Evolutionary conservation across 1,140 invertebrate species (phyloP), one percentile per base, ranked within the genome.

Genomic region (Drosophila aff.): DNA sequence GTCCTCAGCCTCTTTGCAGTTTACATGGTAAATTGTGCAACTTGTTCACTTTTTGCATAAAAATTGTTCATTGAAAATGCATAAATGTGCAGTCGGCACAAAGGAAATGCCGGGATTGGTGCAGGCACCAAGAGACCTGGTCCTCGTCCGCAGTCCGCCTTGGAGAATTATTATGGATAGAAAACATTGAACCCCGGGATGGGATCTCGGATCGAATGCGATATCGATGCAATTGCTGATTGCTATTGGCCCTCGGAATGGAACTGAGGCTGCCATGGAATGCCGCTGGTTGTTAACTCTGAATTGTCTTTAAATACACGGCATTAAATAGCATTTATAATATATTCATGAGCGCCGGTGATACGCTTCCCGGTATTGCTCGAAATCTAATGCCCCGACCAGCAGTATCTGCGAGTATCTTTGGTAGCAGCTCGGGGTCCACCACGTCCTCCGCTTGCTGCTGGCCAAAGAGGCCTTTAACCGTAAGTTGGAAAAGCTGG

Each of bases 1-100:
- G 26, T 46, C 53, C 61, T 73, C 64, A 62, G 67, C 53, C 15
- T 40, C 66, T 68, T 77, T 68, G 67, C 71, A 82, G 71, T 87
- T 87, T 80, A 87, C 80, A 87, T 83, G 85, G 85, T 90, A 90
- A 90, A 90, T 90, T 90, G 85, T 90, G 81, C 85, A 90, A 90
- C 85, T 90, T 90, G 85, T 90, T 90, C 86, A 90, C 85, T 85
- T 90, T 90, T 90, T 90, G 85, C 85, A 90, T 90, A 90, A 90
- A 90, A 90, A 90, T 90, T 90, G 85, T 90, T 90, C 85, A 90
- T 90, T 90, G 86, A 90, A 90, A 90, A 90, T 90, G 85, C 85
- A 90, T 90, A 90, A 90, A 90, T 90, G 84, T 87, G 85, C 85
- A 90, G 83, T 85, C 81, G 77, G 84, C 73, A 84, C 83, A 87